Evolutionary conservation across 92 coral and sea anemone species (phyloP).

Genomic region (Muricea muricata): DNA sequence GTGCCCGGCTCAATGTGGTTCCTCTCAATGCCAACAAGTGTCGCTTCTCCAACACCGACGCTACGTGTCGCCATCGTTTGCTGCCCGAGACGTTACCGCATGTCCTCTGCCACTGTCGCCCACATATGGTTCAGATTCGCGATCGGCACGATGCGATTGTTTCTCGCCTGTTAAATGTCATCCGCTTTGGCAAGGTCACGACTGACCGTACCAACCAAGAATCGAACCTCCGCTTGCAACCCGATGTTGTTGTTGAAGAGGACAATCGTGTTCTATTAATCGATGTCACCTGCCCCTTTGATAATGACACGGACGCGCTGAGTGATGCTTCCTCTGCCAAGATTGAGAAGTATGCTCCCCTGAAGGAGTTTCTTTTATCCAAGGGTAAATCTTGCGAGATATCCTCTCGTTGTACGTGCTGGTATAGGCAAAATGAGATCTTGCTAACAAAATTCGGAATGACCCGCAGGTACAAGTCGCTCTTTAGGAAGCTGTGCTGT

Average conservation of each 20-base stretch:
- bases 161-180: conserved; percentile 8
- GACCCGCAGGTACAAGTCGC: conserved; percentile 26
- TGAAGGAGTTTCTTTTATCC: conserved; percentile 2
- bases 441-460: conserved; percentile 13
- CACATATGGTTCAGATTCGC: conserved; percentile 23
- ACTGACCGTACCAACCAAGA: conserved; percentile 7
- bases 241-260: conserved; percentile 14
- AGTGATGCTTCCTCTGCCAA: conserved; percentile 22
- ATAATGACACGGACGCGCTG: conserved; percentile 35
- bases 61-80: neutral
- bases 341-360: conserved; percentile 16
- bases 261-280: conserved; percentile 10
- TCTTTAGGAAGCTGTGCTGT: conserved; percentile 37
- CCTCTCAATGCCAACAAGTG: neutral
- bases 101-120: conserved; percentile 18
- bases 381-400: neutral
- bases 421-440: conserved; percentile 28
- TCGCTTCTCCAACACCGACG: neutral
- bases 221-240: neutral
- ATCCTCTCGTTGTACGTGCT: conserved; percentile 40
- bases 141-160: conserved; percentile 20
- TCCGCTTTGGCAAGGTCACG: conserved; percentile 7
- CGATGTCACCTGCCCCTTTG: conserved; percentile 35
- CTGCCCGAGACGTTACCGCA: neutral
- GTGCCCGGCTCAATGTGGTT: neutral